Evolutionary conservation across 2,797 vertebrate species (phyloP), one percentile per base, ranked within the genome.

Genomic region (Myotis myotis): DNA sequence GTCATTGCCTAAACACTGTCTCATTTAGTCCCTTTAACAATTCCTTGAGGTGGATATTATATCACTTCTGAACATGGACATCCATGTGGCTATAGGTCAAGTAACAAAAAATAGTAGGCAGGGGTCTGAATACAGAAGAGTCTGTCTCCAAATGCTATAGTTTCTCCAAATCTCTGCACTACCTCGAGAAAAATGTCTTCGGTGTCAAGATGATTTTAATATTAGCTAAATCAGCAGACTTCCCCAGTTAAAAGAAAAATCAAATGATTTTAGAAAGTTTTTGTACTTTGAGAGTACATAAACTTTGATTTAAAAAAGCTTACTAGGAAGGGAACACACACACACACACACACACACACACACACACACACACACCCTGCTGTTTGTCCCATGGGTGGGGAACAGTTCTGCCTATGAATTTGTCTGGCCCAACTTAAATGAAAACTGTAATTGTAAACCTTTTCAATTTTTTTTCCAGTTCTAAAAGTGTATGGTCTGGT

Each of bases 241-340:
- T 49, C 20, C 12, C 53, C 12, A 70, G 12, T 79, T 87, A 28
- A 89, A 87, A 72, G 49, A 76, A 79, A 82, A 83, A 74, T 5
- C 33, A 62, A 60, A 68, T 47, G 17, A 71, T 74, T 38, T 17
- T 5, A 76, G 28, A 57, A 89, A 92, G 30, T 36, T 25, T 83
- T 33, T 51, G 0, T 88, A 49, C 44, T 94, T 93, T 81, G 41
- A 76, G 28, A 89, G 30, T 20, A 60, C 44, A 51, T 64, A 89
- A 57, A 85, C 44, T 53, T n/a, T 81, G 30, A 53, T 92, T 87
- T 11, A 70, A 20, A 75, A 94, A 95, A 72, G 17, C 36, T 89
- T 80, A 51, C 36, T 13, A 91, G n/a, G 2, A 94, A 88, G 25
- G 38, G 28, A 25, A 75, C 15, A 30, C 36, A 53, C 41, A 51